A percentile compares a stretch with the other conserved stretches of the same genome.
These are phyloP conservation scores for Artemisiospiza belli DNA, from an alignment of 2,113 vertebrate species.

Conservation along the genomic window DNA sequence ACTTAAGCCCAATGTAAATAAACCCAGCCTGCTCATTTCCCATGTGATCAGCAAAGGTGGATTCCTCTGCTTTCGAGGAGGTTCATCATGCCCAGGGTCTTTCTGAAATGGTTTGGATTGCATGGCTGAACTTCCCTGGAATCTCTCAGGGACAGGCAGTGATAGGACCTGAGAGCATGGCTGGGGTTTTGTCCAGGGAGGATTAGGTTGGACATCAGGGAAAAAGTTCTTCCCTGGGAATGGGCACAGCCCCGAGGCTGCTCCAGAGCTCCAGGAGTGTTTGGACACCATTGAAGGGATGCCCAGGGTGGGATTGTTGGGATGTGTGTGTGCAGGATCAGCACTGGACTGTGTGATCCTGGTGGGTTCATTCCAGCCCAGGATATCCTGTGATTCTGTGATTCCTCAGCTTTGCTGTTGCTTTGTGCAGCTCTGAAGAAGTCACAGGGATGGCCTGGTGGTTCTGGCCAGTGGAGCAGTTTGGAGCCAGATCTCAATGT, in stretches of 20 bases:
- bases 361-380: not conserved
- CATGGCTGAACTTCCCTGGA: not conserved
- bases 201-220: rapidly evolving
- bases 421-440: not conserved
- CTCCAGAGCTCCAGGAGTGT: not conserved
- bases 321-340: not conserved
- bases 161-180: not conserved
- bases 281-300: not conserved
- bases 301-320: not conserved
- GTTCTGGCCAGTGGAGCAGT: not conserved
- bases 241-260: not conserved
- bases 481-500: not conserved
- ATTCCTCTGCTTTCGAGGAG: not conserved
- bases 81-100: not conserved
- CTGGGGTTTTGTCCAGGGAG: not conserved
- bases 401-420: not conserved
- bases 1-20: not conserved
- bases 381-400: not conserved
- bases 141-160: not conserved
- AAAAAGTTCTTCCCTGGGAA: not conserved
- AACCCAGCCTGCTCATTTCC: not conserved
- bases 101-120: not conserved
- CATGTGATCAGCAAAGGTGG: rapidly evolving
- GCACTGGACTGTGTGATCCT: rapidly evolving
- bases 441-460: rapidly evolving